Evolutionary conservation across 1,140 invertebrate genomes (phyloP).

Genomic region (Chironomus striatipennis): DNA sequence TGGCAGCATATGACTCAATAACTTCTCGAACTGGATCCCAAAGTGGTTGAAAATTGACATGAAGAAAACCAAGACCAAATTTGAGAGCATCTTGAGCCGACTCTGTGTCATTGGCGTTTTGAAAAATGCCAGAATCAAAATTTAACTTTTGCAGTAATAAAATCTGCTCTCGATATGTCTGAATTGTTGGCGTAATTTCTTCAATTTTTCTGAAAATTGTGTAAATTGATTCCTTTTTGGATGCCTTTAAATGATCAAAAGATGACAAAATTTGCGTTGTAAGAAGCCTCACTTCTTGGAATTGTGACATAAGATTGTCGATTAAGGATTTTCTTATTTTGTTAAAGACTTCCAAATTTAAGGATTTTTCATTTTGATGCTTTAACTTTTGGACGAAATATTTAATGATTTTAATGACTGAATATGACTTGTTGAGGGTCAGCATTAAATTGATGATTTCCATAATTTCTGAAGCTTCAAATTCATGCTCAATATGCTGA

Average conservation of each 20-base stretch:
- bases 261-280: slow-evolving; percentile 62
- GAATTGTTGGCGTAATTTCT: slow-evolving; percentile 52
- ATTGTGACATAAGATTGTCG: slow-evolving; percentile 52
- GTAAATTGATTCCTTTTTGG: slow-evolving; percentile 43
- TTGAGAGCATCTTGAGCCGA: slow-evolving; percentile 54
- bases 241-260: slow-evolving; percentile 48
- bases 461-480: neutral
- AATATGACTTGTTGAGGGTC: neutral
- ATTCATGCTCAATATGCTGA: neutral
- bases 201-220: slow-evolving; percentile 61
- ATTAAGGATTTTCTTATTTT: slow-evolving; percentile 46
- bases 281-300: slow-evolving; percentile 55
- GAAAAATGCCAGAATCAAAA: slow-evolving; percentile 49
- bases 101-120: slow-evolving; percentile 45
- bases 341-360: slow-evolving; percentile 28
- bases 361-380: neutral
- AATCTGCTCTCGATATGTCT: slow-evolving; percentile 69
- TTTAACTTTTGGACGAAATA: neutral
- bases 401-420: neutral
- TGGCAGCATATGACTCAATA: slow-evolving; percentile 60
- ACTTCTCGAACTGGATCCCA: slow-evolving; percentile 76
- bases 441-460: neutral
- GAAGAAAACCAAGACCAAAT: slow-evolving; percentile 73
- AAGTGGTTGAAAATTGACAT: slow-evolving; percentile 77
- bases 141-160: slow-evolving; percentile 62